A percentile compares a stretch with the other conserved stretches of the same genome.
Conservation (phyloP, 2,797 vertebrate genomes). For the Phaenicophaeus curvirostris region DNA sequence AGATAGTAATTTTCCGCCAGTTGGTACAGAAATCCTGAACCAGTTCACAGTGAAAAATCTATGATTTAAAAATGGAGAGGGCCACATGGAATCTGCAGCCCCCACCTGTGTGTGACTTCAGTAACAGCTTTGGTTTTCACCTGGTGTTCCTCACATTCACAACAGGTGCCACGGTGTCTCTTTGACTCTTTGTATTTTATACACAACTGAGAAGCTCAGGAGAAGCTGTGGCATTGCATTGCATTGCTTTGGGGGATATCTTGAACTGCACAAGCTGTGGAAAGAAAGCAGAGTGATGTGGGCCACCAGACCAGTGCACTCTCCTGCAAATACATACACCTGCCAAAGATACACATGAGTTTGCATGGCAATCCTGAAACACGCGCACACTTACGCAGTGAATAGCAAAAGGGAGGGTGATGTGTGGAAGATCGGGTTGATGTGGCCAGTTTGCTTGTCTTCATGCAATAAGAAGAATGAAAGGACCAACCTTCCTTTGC, state of each 20-base stretch:
- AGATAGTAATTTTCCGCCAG: neutral
- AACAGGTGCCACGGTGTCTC: neutral
- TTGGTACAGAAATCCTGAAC: neutral
- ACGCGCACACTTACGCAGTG: neutral
- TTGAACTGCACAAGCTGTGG: neutral
- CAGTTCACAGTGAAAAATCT: neutral
- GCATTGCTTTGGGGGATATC: neutral
- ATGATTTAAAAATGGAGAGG: neutral
- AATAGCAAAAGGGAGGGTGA: neutral
- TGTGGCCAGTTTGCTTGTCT: neutral
- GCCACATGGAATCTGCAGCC: neutral
- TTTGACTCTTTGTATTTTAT: neutral
- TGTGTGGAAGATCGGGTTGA: neutral
- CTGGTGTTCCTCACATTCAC: neutral
- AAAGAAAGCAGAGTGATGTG: neutral
- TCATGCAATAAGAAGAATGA: neutral
- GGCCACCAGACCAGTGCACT: accelerated
- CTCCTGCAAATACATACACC: neutral
- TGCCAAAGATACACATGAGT: neutral
- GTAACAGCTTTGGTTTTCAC: neutral
- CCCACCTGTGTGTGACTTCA: accelerated
- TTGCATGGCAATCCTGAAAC: neutral
- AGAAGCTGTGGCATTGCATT: neutral
- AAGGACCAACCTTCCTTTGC: neutral
- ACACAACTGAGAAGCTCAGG: neutral